Evolutionary conservation across 53 echinoderm and acorn worm species (phyloP).

Genomic region (Hippasteria phrygiana): DNA sequence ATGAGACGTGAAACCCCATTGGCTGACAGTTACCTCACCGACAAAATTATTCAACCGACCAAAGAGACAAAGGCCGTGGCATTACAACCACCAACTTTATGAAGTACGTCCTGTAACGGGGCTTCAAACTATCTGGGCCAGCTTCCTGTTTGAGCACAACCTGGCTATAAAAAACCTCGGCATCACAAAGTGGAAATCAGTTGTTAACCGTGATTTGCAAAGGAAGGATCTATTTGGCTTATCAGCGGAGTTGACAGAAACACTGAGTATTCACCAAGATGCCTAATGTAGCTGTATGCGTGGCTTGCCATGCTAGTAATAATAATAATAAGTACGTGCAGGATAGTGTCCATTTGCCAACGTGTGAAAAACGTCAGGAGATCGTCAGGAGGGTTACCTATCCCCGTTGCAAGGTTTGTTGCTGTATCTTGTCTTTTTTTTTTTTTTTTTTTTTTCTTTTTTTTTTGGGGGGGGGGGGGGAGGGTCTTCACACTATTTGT

Average conservation of each 20-base stretch:
- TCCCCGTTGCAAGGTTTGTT: conserved; percentile 57
- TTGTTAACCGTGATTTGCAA: background rate
- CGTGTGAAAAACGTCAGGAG: background rate
- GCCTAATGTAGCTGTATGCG: conserved; percentile 22
- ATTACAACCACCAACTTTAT: background rate
- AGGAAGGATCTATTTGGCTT: background rate
- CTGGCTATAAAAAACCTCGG: background rate
- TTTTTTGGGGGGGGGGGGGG: no score
- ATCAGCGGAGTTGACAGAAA: background rate
- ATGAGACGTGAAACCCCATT: conserved; percentile 26
- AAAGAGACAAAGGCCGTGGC: conserved; percentile 18
- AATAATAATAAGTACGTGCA: background rate
- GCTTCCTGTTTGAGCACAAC: background rate
- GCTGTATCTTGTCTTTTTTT: no score
- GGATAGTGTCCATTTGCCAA: background rate
- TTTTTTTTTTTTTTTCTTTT: no score
- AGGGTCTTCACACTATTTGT: no score
- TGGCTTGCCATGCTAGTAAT: background rate
- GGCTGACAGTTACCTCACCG: conserved; percentile 47
- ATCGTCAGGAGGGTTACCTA: conserved; percentile 25
- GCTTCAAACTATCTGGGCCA: background rate
- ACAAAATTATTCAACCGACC: background rate
- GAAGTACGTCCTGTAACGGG: background rate
- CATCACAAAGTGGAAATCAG: background rate
- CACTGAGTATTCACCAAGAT: background rate